Evolutionary conservation across 2,113 vertebrate genomes (phyloP), one percentile per base, ranked within the genome.

Genomic region (Lanius ludovicianus): DNA sequence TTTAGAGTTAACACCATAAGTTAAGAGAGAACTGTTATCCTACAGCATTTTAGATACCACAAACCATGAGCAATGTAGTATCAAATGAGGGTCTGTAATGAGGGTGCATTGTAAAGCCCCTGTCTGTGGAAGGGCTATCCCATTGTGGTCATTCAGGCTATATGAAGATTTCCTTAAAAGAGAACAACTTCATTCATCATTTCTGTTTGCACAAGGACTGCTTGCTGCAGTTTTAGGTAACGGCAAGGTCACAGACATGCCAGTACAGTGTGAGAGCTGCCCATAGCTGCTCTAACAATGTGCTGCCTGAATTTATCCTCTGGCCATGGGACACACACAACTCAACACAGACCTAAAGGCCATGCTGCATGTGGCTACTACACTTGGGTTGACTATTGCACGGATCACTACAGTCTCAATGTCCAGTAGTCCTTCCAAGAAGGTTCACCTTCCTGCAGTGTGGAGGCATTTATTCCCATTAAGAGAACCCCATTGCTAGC

Each of bases 271-370:
- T 17, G 20, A 22, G 15, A 90, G 9, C n/a, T 73, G 27, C 37
- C 31, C 1, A 3, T 2, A 1, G 1, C 28, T 73, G 19, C 7
- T 64, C 19, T 46, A 24, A 42, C 19, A 53, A 24, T 3, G 7
- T 1, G 0, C 31, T 28, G 35, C 10, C 6, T 33, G 21, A 50
- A 9, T 27, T 60, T 30, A 13, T 44, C 10, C n/a, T 27, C 15
- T 14, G 44, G 33, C 20, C 1, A 0, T 13, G 35, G 10, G 15
- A 42, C 8, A 18, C 0, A 0, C n/a, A 28, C 0, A 2, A 55
- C 23, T 46, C 37, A 60, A 33, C 3, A 33, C 7, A 30, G 9
- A 13, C 13, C 15, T 35, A 59, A 64, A 55, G 25, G 42, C 41
- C 56, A 78, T 0, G 1, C 15, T 28, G 9, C 5, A 13, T 0